Evolutionary conservation across 2,797 vertebrate species (phyloP).

Genomic region (Danio kyathit): DNA sequence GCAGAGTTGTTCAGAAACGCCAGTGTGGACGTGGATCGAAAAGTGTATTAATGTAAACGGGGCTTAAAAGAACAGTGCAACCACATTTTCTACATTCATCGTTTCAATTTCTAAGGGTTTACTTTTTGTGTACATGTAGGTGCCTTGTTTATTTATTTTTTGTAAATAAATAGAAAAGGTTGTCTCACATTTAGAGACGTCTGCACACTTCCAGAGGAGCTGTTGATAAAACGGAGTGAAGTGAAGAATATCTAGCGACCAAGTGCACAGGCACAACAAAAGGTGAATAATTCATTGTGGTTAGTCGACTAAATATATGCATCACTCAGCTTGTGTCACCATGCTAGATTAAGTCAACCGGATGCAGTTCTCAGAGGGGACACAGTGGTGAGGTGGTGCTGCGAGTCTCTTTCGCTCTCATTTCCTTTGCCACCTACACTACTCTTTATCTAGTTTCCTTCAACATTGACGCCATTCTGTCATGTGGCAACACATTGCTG

Average conservation of each 20-base stretch:
- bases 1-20: no score
- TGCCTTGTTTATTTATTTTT: neutral
- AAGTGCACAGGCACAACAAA: conserved; percentile 75
- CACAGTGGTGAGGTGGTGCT: conserved; percentile 75
- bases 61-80: no score
- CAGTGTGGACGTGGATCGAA: no score
- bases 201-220: neutral
- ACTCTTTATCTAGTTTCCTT: conserved; percentile 44
- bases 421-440: conserved; percentile 41
- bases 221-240: conserved; percentile 61
- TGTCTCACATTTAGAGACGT: neutral
- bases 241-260: conserved; percentile 66
- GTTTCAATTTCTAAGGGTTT: no score
- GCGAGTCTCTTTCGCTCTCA: conserved; percentile 73
- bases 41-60: no score
- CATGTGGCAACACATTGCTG: conserved; percentile 82
- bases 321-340: conserved; percentile 73
- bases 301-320: conserved; percentile 75
- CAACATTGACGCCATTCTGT: conserved; percentile 32
- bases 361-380: conserved; percentile 78
- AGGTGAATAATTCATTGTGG: conserved; percentile 84
- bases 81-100: no score
- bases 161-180: conserved; percentile 4
- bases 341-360: conserved; percentile 75
- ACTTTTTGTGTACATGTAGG: neutral